Evolutionary conservation across 2,888 invertebrate species (phyloP).

Genomic region (Callinectes sapidus): DNA sequence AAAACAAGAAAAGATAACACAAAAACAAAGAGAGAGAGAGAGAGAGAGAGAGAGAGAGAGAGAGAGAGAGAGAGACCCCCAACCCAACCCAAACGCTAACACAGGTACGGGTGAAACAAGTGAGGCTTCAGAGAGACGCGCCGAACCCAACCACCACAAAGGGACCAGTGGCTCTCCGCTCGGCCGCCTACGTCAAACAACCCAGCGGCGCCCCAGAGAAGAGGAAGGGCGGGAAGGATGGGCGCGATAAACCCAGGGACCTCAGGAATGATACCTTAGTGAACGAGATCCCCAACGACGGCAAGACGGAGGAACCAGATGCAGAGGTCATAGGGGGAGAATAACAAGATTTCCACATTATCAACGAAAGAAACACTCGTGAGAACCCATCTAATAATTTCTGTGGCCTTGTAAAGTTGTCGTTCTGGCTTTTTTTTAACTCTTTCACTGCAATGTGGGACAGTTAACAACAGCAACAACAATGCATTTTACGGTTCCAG

Average conservation of each 20-base stretch:
- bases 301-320: background rate
- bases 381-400: too few relatives aligned
- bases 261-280: background rate
- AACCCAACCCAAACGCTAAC: background rate
- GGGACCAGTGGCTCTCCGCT: background rate
- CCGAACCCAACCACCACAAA: background rate
- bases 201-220: background rate
- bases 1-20: background rate
- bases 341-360: background rate
- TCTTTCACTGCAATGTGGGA: too few relatives aligned
- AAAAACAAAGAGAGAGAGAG: conserved; percentile 13
- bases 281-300: background rate
- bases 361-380: too few relatives aligned
- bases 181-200: background rate
- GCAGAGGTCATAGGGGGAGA: background rate
- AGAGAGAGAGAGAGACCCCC: background rate
- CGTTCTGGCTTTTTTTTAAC: too few relatives aligned
- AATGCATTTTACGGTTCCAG: too few relatives aligned
- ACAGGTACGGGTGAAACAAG: background rate
- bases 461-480: too few relatives aligned
- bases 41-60: conserved; percentile 29
- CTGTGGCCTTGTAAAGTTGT: too few relatives aligned
- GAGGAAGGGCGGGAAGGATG: background rate
- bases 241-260: background rate
- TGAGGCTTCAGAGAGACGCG: background rate